These are phyloP conservation scores for Spilogale gracilis DNA, from an alignment of 2,113 vertebrate genomes.

Conservation along the genomic window DNA sequence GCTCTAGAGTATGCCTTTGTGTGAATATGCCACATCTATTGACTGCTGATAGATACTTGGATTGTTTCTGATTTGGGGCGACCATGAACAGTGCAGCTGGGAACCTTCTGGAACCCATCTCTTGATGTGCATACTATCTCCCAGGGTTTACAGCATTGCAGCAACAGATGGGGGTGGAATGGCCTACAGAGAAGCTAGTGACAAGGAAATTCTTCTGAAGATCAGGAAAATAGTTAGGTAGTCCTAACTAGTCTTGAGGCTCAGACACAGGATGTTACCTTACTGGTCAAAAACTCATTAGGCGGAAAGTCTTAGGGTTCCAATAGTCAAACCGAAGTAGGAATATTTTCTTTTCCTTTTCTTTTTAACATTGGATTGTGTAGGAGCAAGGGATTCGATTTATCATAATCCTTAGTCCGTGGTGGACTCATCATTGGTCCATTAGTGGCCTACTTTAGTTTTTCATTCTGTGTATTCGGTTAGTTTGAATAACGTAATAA, in stretches of 20 bases:
- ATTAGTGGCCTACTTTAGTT: background rate
- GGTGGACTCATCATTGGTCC: background rate
- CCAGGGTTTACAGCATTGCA: background rate
- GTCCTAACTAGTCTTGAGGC: background rate
- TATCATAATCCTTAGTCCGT: slow-evolving; percentile 10
- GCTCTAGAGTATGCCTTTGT: background rate
- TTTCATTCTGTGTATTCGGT: slow-evolving; percentile 46
- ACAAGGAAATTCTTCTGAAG: slow-evolving; percentile 20
- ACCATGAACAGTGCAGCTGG: background rate
- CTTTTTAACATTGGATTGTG: background rate
- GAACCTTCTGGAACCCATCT: background rate
- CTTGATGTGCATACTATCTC: background rate
- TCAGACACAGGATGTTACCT: background rate
- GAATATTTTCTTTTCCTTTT: background rate
- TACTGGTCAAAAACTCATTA: slow-evolving; percentile 13
- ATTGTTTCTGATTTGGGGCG: slow-evolving; percentile 40
- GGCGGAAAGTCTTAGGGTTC: slow-evolving; percentile 45
- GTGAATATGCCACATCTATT: background rate
- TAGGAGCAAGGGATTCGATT: background rate
- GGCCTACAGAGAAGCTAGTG: background rate
- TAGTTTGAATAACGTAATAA: slow-evolving; percentile 47
- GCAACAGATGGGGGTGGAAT: background rate
- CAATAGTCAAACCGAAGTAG: slow-evolving; percentile 36
- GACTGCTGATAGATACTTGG: background rate
- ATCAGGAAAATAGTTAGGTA: background rate